These are phyloP conservation scores for Zophobas atratus DNA, from an alignment of 1,140 invertebrate species.

Conservation along the genomic window DNA sequence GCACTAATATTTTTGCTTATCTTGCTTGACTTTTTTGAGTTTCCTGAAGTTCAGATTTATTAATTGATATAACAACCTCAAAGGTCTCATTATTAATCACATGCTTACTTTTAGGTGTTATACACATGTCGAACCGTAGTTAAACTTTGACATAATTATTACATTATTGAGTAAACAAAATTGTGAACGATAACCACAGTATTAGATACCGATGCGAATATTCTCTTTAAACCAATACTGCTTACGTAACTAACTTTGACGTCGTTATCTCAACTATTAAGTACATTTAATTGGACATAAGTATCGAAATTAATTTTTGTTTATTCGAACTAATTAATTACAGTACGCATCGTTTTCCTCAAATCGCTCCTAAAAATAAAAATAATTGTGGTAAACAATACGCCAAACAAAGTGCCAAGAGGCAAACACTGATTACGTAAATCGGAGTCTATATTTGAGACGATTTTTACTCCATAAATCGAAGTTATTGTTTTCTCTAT, in stretches of 20 bases:
- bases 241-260: neutral
- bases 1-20: too few species aligned
- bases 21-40: too few species aligned
- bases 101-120: neutral
- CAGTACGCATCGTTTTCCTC: neutral
- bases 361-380: constrained; percentile 17
- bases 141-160: neutral
- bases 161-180: too few species aligned
- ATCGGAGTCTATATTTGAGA: constrained; percentile 20
- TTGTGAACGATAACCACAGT: too few species aligned
- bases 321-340: constrained; percentile 19
- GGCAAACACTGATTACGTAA: constrained; percentile 41
- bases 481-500: constrained; percentile 33
- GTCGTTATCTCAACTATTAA: neutral
- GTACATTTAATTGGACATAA: neutral
- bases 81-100: neutral
- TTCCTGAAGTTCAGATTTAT: too few species aligned
- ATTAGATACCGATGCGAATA: neutral
- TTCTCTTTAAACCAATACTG: neutral
- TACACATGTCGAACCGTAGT: neutral
- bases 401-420: constrained; percentile 6
- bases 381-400: constrained; percentile 3
- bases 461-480: constrained; percentile 24
- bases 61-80: too few species aligned
- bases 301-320: constrained; percentile 10